Percentiles rank a stretch among this genome's conserved stretches.
phyloP scores from a whole-genome alignment of 2,888 invertebrate species.

The Latheticus oryzae region DNA sequence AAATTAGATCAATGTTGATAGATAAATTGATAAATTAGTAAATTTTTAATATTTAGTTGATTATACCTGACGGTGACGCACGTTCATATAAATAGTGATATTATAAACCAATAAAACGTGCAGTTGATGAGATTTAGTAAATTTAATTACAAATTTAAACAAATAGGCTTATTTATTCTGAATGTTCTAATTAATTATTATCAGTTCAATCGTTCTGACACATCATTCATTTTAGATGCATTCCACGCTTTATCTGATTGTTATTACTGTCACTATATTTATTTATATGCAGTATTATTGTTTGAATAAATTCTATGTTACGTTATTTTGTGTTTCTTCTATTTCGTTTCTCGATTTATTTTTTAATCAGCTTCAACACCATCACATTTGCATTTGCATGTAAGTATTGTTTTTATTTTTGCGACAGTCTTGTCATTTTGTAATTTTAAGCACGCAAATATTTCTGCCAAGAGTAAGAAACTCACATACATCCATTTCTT shows the following conservation, averaged over 20 bases:
- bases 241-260: conserved; percentile 34
- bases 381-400: conserved; percentile 39
- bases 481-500: no score
- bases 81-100: no score
- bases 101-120: no score
- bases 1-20: conserved; percentile 28
- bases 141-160: no score
- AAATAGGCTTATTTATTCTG: no score
- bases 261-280: conserved; percentile 44
- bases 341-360: conserved; percentile 36
- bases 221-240: conserved; percentile 30
- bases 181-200: conserved; percentile 4
- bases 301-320: conserved; percentile 50
- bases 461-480: no score
- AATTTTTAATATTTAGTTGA: no score
- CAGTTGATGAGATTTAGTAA: no score
- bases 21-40: no score
- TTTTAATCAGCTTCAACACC: conserved; percentile 29
- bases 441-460: no score
- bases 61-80: no score
- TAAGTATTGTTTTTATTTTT: conserved; percentile 38
- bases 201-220: not conserved
- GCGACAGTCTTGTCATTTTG: conserved; percentile 1
- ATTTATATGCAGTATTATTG: conserved; percentile 48
- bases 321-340: conserved; percentile 45